A percentile compares a stretch with the other conserved stretches of the same genome.
phyloP scores from a whole-genome alignment of 2,113 vertebrate species.

The Hippoglossus stenolepis region DNA sequence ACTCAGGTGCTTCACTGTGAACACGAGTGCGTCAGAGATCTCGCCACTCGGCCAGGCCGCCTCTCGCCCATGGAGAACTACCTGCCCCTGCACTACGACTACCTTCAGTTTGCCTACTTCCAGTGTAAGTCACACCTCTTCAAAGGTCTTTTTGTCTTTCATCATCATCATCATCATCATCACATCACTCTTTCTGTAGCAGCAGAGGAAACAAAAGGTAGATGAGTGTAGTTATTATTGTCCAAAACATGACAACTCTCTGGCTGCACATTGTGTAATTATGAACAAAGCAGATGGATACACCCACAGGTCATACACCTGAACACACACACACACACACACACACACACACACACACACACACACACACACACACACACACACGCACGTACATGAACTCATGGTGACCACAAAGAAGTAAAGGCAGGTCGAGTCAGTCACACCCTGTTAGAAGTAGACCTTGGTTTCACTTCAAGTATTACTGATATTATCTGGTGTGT shows the following conservation, averaged over 20 bases:
- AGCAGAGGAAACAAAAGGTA: too few species aligned
- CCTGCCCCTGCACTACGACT: constrained; percentile 95
- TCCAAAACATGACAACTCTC: too few species aligned
- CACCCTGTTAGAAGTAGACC: constrained; percentile 19
- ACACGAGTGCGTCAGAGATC: constrained; percentile 93
- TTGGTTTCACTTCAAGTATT: constrained; percentile 6
- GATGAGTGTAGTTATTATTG: too few species aligned
- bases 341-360: not conserved
- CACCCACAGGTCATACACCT: constrained; percentile 5
- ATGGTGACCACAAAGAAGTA: constrained; percentile 19
- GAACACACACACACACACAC: not conserved
- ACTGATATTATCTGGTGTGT: not conserved
- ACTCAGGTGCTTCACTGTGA: constrained; percentile 93
- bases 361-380: not conserved
- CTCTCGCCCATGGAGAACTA: constrained; percentile 95
- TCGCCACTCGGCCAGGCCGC: constrained; percentile 91
- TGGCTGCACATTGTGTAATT: not conserved
- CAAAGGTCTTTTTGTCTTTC: not conserved
- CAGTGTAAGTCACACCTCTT: constrained; percentile 81
- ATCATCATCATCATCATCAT: too few species aligned
- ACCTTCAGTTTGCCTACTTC: constrained; percentile 96
- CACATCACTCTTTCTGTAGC: too few species aligned
- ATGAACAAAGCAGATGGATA: constrained; percentile 9
- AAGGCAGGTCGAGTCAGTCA: constrained; percentile 1
- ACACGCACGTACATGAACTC: not conserved